phyloP scores from a whole-genome alignment of 2,888 invertebrate genomes.

The Epinotia demarniana region DNA sequence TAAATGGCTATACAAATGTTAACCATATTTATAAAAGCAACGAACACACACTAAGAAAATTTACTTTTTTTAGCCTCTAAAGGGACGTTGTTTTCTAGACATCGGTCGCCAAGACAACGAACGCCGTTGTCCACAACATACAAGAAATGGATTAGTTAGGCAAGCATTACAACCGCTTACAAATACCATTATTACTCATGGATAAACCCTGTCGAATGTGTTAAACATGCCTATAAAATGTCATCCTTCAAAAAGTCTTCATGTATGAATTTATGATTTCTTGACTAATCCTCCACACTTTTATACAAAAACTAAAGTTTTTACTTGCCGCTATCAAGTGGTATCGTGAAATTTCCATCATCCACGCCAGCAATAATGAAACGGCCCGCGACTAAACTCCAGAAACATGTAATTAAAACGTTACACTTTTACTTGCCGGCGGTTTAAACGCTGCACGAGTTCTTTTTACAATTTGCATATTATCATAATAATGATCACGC shows the following conservation, averaged over 20 bases:
- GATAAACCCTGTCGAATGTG: too few species aligned
- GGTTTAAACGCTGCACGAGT: slow-evolving; percentile 48
- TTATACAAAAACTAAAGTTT: slow-evolving; percentile 27
- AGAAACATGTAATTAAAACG: slow-evolving; percentile 63
- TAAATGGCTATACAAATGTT: neutral
- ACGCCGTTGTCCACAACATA: neutral
- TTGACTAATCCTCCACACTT: slow-evolving; percentile 9
- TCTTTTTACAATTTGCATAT: slow-evolving; percentile 67
- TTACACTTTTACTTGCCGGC: slow-evolving; percentile 71
- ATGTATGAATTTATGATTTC: neutral
- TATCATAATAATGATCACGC: slow-evolving; percentile 56
- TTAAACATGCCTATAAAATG: neutral
- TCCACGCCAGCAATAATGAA: slow-evolving; percentile 25
- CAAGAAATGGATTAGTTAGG: neutral
- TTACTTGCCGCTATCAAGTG: slow-evolving; percentile 26
- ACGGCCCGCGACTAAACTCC: slow-evolving; percentile 54
- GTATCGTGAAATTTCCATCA: slow-evolving; percentile 39
- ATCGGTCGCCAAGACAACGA: neutral
- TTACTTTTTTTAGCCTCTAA: neutral
- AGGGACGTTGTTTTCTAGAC: neutral
- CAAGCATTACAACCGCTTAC: neutral
- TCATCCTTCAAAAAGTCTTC: neutral
- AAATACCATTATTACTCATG: neutral
- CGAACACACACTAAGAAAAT: neutral
- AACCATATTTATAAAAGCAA: neutral